Conservation (phyloP, 2,797 vertebrate species). For the Spizella passerina region DNA sequence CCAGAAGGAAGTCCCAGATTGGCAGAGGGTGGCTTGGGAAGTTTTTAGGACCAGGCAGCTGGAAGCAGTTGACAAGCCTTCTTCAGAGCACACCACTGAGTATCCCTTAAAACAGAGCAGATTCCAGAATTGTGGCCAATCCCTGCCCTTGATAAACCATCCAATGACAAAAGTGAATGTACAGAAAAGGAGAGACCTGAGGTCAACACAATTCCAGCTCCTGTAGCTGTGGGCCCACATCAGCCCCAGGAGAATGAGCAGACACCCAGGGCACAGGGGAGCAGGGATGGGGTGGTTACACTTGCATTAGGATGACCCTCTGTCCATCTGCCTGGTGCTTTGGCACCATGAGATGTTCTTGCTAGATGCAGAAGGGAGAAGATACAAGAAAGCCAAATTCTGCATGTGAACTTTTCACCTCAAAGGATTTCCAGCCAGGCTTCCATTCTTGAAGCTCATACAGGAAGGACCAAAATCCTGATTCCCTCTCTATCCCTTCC, state of each 20-base stretch:
- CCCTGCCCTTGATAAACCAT: background rate
- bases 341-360: background rate
- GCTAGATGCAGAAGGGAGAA: background rate
- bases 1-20: background rate
- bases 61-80: background rate
- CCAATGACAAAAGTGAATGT: background rate
- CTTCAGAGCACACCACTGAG: background rate
- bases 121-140: background rate
- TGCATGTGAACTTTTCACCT: background rate
- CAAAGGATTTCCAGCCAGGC: background rate
- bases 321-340: background rate
- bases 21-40: background rate
- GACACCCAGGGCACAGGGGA: rapidly evolving
- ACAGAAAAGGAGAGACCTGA: background rate
- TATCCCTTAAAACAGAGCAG: background rate
- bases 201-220: background rate
- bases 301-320: background rate
- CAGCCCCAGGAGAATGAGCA: background rate
- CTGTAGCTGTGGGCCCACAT: background rate
- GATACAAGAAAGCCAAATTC: background rate
- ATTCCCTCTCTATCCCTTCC: background rate
- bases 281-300: background rate
- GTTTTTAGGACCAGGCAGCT: background rate
- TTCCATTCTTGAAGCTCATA: background rate
- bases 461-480: background rate